Percentiles rank a stretch among this genome's conserved stretches.
phyloP scores from a whole-genome alignment of 2,888 invertebrate species.

The Seladonia tumulorum region DNA sequence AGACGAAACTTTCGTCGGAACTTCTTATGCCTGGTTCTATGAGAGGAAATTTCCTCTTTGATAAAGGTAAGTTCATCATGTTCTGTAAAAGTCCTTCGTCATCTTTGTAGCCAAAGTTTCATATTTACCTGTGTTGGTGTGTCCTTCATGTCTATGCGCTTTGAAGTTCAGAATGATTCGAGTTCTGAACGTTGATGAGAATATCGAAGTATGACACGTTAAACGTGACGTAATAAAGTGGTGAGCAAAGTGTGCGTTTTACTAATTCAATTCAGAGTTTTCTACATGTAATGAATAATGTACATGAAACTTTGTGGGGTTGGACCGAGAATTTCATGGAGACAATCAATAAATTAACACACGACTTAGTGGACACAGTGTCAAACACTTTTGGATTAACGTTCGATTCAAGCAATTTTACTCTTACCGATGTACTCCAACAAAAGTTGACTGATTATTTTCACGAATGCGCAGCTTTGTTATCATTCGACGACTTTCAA shows the following conservation, averaged over 20 bases:
- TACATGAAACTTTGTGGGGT: constrained; percentile 76
- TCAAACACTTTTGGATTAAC: constrained; percentile 74
- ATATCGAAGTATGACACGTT: constrained; percentile 13
- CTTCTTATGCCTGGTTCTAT: not conserved
- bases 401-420: constrained; percentile 63
- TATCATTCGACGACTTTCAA: constrained; percentile 88
- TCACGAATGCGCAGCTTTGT: constrained; percentile 72
- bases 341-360: constrained; percentile 74
- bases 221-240: constrained; percentile 39
- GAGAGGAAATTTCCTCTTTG: no score
- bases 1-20: not conserved
- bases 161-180: constrained; percentile 30
- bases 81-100: not conserved
- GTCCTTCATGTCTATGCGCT: not conserved
- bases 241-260: constrained; percentile 28
- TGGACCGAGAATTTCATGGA: constrained; percentile 78
- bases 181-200: constrained; percentile 29
- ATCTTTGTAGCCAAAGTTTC: not conserved
- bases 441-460: constrained; percentile 68
- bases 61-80: not conserved
- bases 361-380: constrained; percentile 71
- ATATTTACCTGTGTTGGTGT: not conserved
- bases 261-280: constrained; percentile 43
- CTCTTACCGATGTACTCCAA: constrained; percentile 52
- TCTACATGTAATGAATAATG: constrained; percentile 77